Percentiles rank a stretch among this genome's conserved stretches.
phyloP scores from a whole-genome alignment of 2,888 invertebrate species.

The Pseudanteris insignis region DNA sequence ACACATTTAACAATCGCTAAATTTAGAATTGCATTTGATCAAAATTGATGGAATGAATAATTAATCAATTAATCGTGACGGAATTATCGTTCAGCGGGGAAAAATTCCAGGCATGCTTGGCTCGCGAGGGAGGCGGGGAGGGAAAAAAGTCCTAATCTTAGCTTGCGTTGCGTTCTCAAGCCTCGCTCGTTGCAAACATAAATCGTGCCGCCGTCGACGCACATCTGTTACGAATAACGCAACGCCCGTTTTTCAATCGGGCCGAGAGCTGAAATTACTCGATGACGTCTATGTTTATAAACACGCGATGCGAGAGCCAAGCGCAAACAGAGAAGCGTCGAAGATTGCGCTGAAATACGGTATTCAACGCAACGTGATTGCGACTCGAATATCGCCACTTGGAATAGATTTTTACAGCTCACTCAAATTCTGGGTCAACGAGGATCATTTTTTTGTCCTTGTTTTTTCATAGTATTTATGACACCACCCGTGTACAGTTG shows the following conservation, averaged over 20 bases:
- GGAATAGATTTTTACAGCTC: slow-evolving; percentile 8
- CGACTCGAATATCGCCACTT: slow-evolving; percentile 10
- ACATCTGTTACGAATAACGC: slow-evolving; percentile 47
- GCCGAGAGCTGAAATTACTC: slow-evolving; percentile 34
- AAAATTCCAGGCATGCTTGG: slow-evolving; percentile 19
- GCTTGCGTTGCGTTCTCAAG: slow-evolving; percentile 31
- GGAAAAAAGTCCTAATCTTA: slow-evolving; percentile 33
- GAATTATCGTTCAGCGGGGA: slow-evolving; percentile 13
- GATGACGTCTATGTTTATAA: slow-evolving; percentile 46
- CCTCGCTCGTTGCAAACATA: slow-evolving; percentile 26
- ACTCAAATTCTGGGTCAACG: background rate
- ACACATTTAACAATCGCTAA: no score
- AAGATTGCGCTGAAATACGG: slow-evolving; percentile 7
- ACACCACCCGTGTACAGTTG: no score
- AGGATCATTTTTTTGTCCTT: background rate
- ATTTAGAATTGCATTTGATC: no score
- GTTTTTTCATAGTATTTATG: no score
- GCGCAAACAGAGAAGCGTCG: slow-evolving; percentile 7
- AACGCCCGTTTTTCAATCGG: slow-evolving; percentile 43
- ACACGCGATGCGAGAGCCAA: slow-evolving; percentile 27
- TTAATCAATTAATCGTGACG: slow-evolving; percentile 11
- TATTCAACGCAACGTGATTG: slow-evolving; percentile 9
- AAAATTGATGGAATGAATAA: slow-evolving; percentile 3
- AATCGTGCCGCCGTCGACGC: slow-evolving; percentile 39
- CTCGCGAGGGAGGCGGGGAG: background rate